A percentile compares a stretch with the other conserved stretches of the same genome.
phyloP scores from a whole-genome alignment of 2,888 invertebrate species.

The Dynastes hyllus region DNA sequence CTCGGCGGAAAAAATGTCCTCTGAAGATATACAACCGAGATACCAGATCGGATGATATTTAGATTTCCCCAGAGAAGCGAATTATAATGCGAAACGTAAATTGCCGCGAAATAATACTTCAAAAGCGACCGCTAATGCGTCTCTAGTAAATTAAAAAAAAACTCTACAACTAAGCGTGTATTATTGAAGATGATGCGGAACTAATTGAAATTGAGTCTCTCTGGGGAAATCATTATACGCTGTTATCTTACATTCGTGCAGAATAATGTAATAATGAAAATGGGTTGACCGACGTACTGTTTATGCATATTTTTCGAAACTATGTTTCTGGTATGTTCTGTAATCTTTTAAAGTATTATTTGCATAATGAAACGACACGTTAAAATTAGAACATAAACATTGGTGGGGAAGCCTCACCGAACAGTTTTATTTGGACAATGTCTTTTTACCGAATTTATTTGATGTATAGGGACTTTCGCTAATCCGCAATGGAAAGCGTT shows the following conservation, averaged over 20 bases:
- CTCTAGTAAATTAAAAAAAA: conserved; percentile 8
- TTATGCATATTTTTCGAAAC: not conserved
- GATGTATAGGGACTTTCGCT: no score
- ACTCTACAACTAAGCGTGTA: conserved; percentile 1
- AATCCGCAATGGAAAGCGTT: no score
- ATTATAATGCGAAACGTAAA: conserved; percentile 10
- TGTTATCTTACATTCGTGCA: not conserved
- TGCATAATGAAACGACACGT: no score
- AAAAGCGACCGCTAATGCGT: conserved; percentile 16
- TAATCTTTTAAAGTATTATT: no score
- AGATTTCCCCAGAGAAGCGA: conserved; percentile 12
- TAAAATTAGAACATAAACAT: no score
- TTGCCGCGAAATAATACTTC: conserved; percentile 7
- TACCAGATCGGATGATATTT: conserved; percentile 9
- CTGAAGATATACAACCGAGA: not conserved
- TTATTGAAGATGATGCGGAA: conserved; percentile 1
- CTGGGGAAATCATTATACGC: conserved; percentile 9
- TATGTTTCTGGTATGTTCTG: no score
- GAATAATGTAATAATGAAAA: conserved; percentile 19
- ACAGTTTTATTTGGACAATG: no score
- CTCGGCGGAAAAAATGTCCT: not conserved
- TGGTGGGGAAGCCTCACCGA: no score
- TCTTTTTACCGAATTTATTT: no score
- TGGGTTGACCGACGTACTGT: not conserved
- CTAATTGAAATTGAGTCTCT: conserved; percentile 4